Percentiles rank a stretch among this genome's conserved stretches.
Conservation (phyloP, 2,888 invertebrate species). For the Catocala nupta region DNA sequence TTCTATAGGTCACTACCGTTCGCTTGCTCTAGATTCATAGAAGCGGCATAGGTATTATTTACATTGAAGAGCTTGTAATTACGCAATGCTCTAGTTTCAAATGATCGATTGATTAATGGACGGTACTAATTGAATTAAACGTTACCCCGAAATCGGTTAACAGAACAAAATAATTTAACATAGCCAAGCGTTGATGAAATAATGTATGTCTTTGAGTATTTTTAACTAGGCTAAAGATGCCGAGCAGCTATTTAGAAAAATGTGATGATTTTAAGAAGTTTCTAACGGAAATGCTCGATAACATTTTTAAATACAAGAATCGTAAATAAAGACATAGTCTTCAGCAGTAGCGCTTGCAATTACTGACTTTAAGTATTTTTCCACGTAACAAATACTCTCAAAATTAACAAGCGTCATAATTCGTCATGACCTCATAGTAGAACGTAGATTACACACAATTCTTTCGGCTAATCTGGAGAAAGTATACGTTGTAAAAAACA, state of each 20-base stretch:
- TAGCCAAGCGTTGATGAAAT: slow-evolving; percentile 2
- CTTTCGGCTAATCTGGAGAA: slow-evolving; percentile 34
- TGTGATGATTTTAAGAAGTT: no score
- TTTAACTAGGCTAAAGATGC: background rate
- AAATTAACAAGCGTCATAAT: slow-evolving; percentile 10
- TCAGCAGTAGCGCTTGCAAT: no score
- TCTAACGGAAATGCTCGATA: no score
- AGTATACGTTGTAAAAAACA: slow-evolving; percentile 52
- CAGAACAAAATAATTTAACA: slow-evolving; percentile 18
- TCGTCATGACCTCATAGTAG: slow-evolving; percentile 27
- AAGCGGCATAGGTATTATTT: background rate
- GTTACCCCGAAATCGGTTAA: slow-evolving; percentile 13
- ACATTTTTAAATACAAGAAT: no score
- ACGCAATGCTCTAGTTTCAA: slow-evolving; percentile 8
- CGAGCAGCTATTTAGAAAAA: no score
- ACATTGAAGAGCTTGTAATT: slow-evolving; percentile 6
- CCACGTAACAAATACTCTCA: slow-evolving; percentile 1
- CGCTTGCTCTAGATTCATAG: background rate
- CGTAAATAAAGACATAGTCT: no score
- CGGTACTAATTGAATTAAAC: slow-evolving; percentile 10
- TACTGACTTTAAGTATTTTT: background rate
- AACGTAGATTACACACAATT: slow-evolving; percentile 17
- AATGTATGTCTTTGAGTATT: background rate
- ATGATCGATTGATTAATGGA: slow-evolving; percentile 12
- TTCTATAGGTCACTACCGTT: background rate